Conservation (phyloP, 2,113 vertebrate genomes). For the Rana temporaria region DNA sequence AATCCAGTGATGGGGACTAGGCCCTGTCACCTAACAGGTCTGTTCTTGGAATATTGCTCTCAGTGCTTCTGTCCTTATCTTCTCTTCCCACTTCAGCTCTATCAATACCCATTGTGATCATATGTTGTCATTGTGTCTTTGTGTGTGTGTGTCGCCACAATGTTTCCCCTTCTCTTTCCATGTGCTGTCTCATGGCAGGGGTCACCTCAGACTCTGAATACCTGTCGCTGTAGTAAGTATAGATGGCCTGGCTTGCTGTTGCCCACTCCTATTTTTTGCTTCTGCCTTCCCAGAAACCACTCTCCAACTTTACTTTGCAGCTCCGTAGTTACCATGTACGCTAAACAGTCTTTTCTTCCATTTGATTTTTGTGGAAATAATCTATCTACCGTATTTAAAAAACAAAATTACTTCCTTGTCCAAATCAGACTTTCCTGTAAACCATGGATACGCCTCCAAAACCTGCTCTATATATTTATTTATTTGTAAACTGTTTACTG, state of each 20-base stretch:
- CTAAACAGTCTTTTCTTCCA: background rate
- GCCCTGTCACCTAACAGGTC: too few relatives aligned
- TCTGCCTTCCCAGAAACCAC: background rate
- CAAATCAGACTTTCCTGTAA: too few relatives aligned
- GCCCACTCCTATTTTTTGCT: constrained; percentile 29
- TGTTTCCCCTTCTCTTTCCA: constrained; percentile 76
- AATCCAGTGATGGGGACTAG: too few relatives aligned
- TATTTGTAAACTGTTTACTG: background rate
- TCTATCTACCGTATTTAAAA: too few relatives aligned
- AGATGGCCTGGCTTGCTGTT: constrained; percentile 67
- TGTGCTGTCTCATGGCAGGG: constrained; percentile 80
- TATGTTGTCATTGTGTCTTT: constrained; percentile 68
- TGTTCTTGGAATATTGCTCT: background rate
- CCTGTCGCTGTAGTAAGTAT: constrained; percentile 91
- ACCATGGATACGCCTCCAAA: too few relatives aligned
- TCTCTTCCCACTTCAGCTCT: constrained; percentile 12
- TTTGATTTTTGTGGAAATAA: background rate
- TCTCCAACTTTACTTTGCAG: background rate
- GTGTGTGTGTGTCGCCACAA: constrained; percentile 73
- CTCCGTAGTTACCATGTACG: constrained; percentile 34
- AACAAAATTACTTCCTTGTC: too few relatives aligned
- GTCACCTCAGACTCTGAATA: constrained; percentile 82
- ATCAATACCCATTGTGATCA: constrained; percentile 65
- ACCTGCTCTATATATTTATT: too few relatives aligned
- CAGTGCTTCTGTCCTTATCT: constrained; percentile 1